These are phyloP conservation scores for Pholis gunnellus DNA, from an alignment of 2,113 vertebrate species.

Conservation along the genomic window DNA sequence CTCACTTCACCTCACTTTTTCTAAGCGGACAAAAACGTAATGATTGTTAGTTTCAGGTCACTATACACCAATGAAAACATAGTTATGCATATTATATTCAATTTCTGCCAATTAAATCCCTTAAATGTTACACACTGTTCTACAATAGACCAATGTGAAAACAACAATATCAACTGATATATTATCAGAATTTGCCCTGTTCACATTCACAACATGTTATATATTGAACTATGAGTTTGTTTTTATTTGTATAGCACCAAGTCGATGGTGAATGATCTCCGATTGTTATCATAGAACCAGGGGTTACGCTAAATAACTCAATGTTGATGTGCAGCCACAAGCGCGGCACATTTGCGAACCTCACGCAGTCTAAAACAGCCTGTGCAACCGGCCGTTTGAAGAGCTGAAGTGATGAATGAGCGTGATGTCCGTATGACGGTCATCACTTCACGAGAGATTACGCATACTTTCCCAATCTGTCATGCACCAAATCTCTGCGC, in stretches of 20 bases:
- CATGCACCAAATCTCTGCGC: constrained; percentile 14
- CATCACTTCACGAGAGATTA: constrained; percentile 43
- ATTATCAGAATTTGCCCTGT: neutral
- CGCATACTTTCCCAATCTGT: constrained; percentile 45
- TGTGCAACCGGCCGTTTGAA: constrained; percentile 13
- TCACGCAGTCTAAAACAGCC: constrained; percentile 10
- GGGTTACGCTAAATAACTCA: constrained; percentile 18
- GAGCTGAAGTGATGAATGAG: constrained; percentile 37
- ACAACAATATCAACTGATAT: neutral
- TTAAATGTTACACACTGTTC: too few relatives aligned
- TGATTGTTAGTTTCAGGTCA: too few relatives aligned
- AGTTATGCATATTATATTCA: too few relatives aligned
- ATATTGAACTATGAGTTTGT: neutral
- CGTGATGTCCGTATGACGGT: constrained; percentile 18
- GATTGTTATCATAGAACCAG: constrained; percentile 7
- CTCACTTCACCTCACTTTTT: too few relatives aligned
- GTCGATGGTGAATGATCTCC: constrained; percentile 5
- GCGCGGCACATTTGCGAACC: constrained; percentile 10
- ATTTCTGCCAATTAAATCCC: too few relatives aligned
- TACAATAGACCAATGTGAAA: neutral
- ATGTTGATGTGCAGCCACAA: constrained; percentile 19
- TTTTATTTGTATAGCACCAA: neutral
- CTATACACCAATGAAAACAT: too few relatives aligned
- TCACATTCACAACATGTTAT: neutral
- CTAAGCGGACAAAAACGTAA: too few relatives aligned